Base-by-base conservation (phyloP, 2,888 invertebrate species). In the Brassicogethes aeneus region DNA sequence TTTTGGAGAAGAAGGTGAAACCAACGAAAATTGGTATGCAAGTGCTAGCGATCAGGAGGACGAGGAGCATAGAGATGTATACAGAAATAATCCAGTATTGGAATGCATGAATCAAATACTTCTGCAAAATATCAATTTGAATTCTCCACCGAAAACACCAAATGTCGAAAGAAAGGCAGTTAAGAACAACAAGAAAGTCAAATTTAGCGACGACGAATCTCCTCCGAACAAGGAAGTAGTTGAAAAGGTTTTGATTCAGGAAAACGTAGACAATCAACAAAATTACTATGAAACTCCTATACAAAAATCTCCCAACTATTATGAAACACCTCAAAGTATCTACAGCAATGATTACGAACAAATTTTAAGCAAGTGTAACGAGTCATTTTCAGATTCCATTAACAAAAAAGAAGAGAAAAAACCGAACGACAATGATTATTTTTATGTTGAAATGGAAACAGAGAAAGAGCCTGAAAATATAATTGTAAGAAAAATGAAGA, bases 31-130 rank as follows among this genome's bases (percentile, higher is more conserved):
- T 63, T 86, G 86, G 86, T 87, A 87, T 64, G 81, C 82, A 10
- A 82, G 82, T 57, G 80, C 80, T 13, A 85, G 85, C 58, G 86
- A 85, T 59, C 82, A 80, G 34, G 86, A 87, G 59, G 77, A 80
- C 46, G 78, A 80, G 41, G 77, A 80, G 45, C 76, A 79, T 15
- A 74, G 76, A 57, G 80, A 80, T 59, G 77, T 80, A 51, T 82
- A 82, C 51, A 78, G 82, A 62, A 85, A 87, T 51, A 89, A 88
- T 67, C 88, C 88, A 1, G 88, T 89, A 3, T 66, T 89, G 37
- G 88, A 89, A 65, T 88, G 88, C 59, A 87, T 89, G 49, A 88
- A 88, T 69, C 88, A 85, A 67, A 89, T 89, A 53, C 68, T 89
- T 30, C 66, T 89, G 17, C 82, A 86, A 54, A 87, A 88, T 61